These are phyloP conservation scores for Cephus rjabovi DNA, from an alignment of 2,888 invertebrate species.

Conservation along the genomic window DNA sequence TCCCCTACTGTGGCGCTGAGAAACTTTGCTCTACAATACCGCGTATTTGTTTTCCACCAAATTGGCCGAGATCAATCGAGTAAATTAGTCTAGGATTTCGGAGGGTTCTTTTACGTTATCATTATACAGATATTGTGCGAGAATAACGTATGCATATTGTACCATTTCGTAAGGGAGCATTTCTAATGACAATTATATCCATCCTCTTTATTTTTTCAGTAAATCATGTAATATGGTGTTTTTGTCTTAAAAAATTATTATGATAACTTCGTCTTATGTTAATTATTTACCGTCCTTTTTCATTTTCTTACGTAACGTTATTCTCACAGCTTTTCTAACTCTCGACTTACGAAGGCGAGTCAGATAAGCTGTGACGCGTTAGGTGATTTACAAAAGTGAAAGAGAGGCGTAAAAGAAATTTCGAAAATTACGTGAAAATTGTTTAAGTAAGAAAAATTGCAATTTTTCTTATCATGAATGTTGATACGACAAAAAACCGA, in stretches of 20 bases:
- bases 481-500: not conserved
- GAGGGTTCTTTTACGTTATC: not conserved
- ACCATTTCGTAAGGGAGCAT: not conserved
- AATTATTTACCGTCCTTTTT: no score
- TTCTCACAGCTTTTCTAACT: no score
- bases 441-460: no score
- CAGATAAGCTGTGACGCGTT: no score
- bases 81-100: not conserved
- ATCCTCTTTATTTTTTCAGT: not conserved
- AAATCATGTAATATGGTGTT: not conserved
- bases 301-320: no score
- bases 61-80: not conserved
- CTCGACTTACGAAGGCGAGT: no score
- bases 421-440: no score
- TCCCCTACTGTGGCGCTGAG: not conserved
- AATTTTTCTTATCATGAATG: no score
- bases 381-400: not conserved
- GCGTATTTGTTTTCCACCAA: not conserved
- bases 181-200: not conserved
- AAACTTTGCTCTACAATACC: not conserved
- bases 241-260: no score
- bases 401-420: not conserved
- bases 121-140: not conserved
- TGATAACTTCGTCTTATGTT: no score
- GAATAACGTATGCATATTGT: not conserved